Percentiles rank a stretch among this genome's conserved stretches.
Evolutionary conservation across 2,888 invertebrate species (phyloP).

Genomic region (Druceiella hillmani): DNA sequence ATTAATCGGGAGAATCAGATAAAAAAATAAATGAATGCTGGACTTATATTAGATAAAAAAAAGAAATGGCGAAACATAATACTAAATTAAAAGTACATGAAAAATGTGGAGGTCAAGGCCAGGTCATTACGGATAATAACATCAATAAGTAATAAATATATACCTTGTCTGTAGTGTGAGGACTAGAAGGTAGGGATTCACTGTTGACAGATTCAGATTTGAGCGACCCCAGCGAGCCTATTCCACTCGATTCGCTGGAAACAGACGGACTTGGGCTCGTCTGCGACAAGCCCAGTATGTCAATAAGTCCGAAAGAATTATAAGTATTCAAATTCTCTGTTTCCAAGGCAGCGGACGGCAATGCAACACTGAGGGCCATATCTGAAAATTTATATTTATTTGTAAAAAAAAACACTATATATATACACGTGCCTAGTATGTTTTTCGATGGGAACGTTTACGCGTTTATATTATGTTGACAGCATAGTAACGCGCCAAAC

Average conservation of each 20-base stretch:
- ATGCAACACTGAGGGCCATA: constrained; percentile 58
- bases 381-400: constrained; percentile 32
- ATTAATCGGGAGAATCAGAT: no score
- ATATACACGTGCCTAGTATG: constrained; percentile 44
- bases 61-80: no score
- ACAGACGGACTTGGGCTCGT: constrained; percentile 52
- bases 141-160: constrained; percentile 22
- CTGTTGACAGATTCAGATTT: constrained; percentile 47
- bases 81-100: no score
- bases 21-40: no score
- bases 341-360: constrained; percentile 54
- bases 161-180: constrained; percentile 51
- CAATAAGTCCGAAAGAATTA: constrained; percentile 45
- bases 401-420: constrained; percentile 33
- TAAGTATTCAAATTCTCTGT: constrained; percentile 48
- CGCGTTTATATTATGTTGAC: constrained; percentile 43
- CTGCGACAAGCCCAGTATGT: constrained; percentile 47
- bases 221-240: constrained; percentile 53
- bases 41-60: no score
- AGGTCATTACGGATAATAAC: constrained; percentile 25
- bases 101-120: constrained; percentile 55
- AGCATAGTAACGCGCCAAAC: constrained; percentile 48
- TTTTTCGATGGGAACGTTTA: constrained; percentile 37
- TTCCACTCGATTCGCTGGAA: constrained; percentile 58
- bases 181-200: constrained; percentile 46